Base-by-base conservation (phyloP, 1,140 invertebrate species). In the Drosophila funebris region DNA sequence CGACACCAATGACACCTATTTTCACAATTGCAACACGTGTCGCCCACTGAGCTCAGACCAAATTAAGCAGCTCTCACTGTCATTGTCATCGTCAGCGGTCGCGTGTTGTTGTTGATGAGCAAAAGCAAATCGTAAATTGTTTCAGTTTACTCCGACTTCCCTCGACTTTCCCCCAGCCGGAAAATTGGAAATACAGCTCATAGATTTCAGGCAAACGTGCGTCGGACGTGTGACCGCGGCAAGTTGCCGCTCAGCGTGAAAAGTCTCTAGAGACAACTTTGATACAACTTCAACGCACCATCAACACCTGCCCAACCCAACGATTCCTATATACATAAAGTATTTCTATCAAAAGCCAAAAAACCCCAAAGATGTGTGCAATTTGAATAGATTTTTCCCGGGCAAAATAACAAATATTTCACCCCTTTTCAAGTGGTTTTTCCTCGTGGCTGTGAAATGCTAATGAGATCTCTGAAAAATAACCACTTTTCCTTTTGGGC, bases 101-200 rank as follows among this genome's bases (percentile, higher is more conserved):
- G 82, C 73, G 82, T 87, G 82, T 72, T 85, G 82, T 87, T 82
- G 82, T 72, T 85, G 82, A 85, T 87, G 82, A 78, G 78, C 67
- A 31, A 82, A 70, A 78, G 78, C 71, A 82, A 82, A 85, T 78
- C 78, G 82, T 87, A 82, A 85, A 85, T 85, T 64, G 82, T 87
- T 69, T 76, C 81, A 76, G 61, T 73, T 37, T 16, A 13, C 20
- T 37, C 18, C 16, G n/a, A n/a, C n/a, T 4, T 5, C 36, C 8
- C 36, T n/a, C n/a, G n/a, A n/a, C n/a, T n/a, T n/a, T n/a, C n/a
- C n/a, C n/a, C n/a, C n/a, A n/a, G n/a, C n/a, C 13, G 6, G 33
- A n/a, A 62, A 64, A 58, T 13, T 16, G 9, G 37, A 60, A 74
- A 31, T 77, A 85, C 76, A 74, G 27, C 73, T 73, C 81, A 85